Evolutionary conservation across 2,888 invertebrate genomes (phyloP).

Genomic region (Lochmaea crataegi): DNA sequence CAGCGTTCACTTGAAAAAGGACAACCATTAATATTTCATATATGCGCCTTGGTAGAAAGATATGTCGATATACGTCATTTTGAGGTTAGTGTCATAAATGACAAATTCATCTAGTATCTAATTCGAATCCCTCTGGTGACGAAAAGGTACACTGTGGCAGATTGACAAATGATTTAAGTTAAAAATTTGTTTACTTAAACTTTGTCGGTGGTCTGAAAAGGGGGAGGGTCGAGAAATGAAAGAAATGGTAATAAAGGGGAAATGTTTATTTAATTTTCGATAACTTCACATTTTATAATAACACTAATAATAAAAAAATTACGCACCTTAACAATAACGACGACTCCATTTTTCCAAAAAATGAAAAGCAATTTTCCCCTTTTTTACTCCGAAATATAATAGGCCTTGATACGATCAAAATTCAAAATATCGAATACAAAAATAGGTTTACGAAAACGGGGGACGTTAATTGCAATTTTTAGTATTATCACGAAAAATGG

Average conservation of each 20-base stretch:
- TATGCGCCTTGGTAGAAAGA: too few relatives aligned
- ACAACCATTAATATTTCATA: too few relatives aligned
- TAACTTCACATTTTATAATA: conserved; percentile 8
- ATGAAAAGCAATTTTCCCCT: background rate
- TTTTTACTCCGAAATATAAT: background rate
- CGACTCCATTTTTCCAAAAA: background rate
- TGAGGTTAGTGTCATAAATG: too few relatives aligned
- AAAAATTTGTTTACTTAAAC: too few relatives aligned
- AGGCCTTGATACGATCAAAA: conserved; percentile 7
- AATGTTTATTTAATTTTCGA: conserved; percentile 26
- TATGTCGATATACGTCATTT: too few relatives aligned
- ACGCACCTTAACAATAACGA: conserved; percentile 5
- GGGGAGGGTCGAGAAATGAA: background rate
- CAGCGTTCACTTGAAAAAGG: too few relatives aligned
- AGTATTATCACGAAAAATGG: too few relatives aligned
- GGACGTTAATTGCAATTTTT: too few relatives aligned
- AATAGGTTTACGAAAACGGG: background rate
- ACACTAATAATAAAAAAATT: conserved; percentile 15
- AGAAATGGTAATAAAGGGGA: conserved; percentile 6
- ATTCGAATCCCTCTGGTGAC: too few relatives aligned
- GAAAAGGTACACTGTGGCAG: too few relatives aligned
- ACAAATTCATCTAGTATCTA: too few relatives aligned
- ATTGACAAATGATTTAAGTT: too few relatives aligned
- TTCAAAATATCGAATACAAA: background rate
- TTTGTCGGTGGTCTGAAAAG: background rate